Conservation (phyloP, 2,888 invertebrate species). For the Bugulina stolonifera region DNA sequence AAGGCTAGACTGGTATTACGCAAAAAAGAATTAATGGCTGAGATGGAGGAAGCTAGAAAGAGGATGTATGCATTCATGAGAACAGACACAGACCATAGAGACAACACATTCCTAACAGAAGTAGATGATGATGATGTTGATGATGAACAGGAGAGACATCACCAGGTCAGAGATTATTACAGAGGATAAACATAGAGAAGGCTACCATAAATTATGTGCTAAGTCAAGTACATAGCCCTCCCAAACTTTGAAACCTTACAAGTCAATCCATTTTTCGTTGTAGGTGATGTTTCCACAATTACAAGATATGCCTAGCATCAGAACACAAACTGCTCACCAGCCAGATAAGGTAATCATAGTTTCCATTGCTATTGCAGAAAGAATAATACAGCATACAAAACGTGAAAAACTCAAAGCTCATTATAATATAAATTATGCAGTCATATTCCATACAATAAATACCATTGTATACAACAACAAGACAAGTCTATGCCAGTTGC, state of each 20-base stretch:
- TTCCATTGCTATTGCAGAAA: too few relatives aligned
- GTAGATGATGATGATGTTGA: neutral
- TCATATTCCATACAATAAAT: too few relatives aligned
- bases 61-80: constrained; percentile 19
- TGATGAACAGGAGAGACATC: neutral
- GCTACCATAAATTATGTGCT: too few relatives aligned
- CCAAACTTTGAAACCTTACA: too few relatives aligned
- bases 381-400: too few relatives aligned
- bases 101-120: constrained; percentile 13
- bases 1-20: constrained; percentile 36
- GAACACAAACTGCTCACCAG: neutral
- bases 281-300: constrained; percentile 9
- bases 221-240: too few relatives aligned
- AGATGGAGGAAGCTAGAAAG: constrained; percentile 15
- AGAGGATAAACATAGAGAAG: neutral
- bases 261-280: too few relatives aligned
- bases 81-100: neutral
- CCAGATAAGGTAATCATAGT: neutral
- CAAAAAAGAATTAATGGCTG: constrained; percentile 33
- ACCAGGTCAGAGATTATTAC: neutral
- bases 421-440: too few relatives aligned
- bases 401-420: too few relatives aligned
- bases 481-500: too few relatives aligned
- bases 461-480: too few relatives aligned
- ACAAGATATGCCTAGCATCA: neutral